Percentiles rank a stretch among this genome's conserved stretches.
Evolutionary conservation across 53 echinoderm and acorn worm genomes (phyloP).

Genomic region (Temnopleurus reevesii): DNA sequence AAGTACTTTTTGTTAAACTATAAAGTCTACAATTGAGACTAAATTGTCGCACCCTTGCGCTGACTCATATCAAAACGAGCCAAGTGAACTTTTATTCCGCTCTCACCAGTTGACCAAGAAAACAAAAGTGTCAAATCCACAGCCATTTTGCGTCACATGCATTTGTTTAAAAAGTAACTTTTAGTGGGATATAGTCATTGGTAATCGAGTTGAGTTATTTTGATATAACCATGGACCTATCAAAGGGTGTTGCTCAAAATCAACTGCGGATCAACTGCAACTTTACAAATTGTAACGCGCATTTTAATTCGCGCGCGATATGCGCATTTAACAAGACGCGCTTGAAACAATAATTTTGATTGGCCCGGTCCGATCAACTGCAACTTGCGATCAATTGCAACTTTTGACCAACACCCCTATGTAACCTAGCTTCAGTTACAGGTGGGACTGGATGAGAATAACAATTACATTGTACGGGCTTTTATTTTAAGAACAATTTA

Average conservation of each 20-base stretch:
- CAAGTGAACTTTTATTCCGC: slow-evolving; percentile 33
- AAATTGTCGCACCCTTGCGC: not conserved
- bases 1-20: not conserved
- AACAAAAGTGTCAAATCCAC: not conserved
- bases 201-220: not conserved
- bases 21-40: not conserved
- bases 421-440: too few species aligned
- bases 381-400: too few species aligned
- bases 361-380: too few species aligned
- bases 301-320: not conserved
- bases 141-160: not conserved
- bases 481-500: too few species aligned
- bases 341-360: too few species aligned
- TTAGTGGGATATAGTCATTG: not conserved
- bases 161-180: not conserved
- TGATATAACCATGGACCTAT: not conserved
- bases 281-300: not conserved
- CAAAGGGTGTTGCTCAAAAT: not conserved
- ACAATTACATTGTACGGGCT: too few species aligned
- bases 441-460: too few species aligned
- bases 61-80: slow-evolving; percentile 39
- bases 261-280: not conserved
- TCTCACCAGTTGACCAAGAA: not conserved
- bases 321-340: too few species aligned
- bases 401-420: too few species aligned